A percentile compares a stretch with the other conserved stretches of the same genome.
These are phyloP conservation scores for Podiceps cristatus DNA, from an alignment of 2,113 vertebrate genomes.

Conservation along the genomic window DNA sequence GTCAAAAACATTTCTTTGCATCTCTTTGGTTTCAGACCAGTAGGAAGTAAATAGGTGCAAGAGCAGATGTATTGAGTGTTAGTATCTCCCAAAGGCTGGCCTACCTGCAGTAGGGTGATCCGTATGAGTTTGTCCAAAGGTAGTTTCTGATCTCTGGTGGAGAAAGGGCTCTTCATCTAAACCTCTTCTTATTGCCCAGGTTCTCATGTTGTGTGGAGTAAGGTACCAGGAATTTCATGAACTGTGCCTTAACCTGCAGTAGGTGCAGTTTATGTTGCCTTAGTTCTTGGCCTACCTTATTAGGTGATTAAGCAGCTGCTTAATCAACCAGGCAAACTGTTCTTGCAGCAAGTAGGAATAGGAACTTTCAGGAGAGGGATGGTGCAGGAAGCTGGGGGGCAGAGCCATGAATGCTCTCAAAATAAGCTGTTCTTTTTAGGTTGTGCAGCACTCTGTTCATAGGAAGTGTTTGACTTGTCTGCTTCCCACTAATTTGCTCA, in stretches of 20 bases:
- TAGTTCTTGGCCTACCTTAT: neutral
- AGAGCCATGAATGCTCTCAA: fast-evolving
- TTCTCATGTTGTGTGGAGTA: no score
- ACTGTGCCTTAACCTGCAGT: neutral
- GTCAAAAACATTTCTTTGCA: neutral
- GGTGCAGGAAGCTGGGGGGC: neutral
- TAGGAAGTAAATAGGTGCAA: neutral
- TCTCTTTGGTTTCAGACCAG: neutral
- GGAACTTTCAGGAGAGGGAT: neutral
- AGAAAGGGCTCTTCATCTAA: neutral
- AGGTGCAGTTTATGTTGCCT: neutral
- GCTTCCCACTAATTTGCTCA: neutral
- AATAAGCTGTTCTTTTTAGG: neutral
- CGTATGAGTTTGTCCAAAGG: neutral
- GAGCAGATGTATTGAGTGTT: neutral
- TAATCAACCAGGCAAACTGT: neutral
- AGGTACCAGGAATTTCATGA: neutral
- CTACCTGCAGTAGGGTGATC: neutral
- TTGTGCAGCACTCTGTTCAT: neutral
- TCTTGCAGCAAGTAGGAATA: neutral
- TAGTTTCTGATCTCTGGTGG: neutral
- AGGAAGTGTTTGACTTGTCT: neutral
- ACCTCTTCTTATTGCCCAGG: no score
- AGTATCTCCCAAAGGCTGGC: neutral
- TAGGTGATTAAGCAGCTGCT: neutral